phyloP scores from a whole-genome alignment of 2,113 vertebrate genomes.

The Hippopotamus amphibius region DNA sequence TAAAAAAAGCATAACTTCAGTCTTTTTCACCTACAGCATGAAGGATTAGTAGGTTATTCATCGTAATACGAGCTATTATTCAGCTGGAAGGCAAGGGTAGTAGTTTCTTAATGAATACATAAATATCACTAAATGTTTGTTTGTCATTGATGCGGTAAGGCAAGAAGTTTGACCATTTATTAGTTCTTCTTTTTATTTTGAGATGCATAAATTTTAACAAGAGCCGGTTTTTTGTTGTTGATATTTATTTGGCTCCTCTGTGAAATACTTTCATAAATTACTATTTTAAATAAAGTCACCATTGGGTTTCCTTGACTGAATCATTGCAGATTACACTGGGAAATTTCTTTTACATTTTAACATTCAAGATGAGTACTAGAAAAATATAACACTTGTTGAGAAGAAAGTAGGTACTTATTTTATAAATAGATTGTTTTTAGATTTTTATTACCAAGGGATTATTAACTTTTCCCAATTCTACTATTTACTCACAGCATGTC shows the following conservation, averaged over 20 bases:
- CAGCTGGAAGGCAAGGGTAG: neutral
- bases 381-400: constrained; percentile 23
- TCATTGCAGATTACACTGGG: neutral
- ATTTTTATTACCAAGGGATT: constrained; percentile 46
- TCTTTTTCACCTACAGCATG: neutral
- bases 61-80: constrained; percentile 47
- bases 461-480: constrained; percentile 44
- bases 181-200: constrained; percentile 58
- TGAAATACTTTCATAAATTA: constrained; percentile 42
- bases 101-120: neutral
- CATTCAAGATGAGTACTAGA: neutral
- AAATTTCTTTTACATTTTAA: constrained; percentile 45
- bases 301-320: constrained; percentile 14
- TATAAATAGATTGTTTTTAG: constrained; percentile 53
- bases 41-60: neutral
- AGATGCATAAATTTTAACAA: constrained; percentile 67
- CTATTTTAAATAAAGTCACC: constrained; percentile 43
- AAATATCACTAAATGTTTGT: constrained; percentile 46
- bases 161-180: neutral
- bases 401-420: constrained; percentile 44
- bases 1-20: neutral
- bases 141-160: constrained; percentile 20
- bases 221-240: constrained; percentile 60
- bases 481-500: constrained; percentile 56
- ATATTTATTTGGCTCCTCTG: constrained; percentile 26